These are phyloP conservation scores for Patella ulyssiponensis DNA, from an alignment of 2,888 invertebrate genomes.

Conservation along the genomic window DNA sequence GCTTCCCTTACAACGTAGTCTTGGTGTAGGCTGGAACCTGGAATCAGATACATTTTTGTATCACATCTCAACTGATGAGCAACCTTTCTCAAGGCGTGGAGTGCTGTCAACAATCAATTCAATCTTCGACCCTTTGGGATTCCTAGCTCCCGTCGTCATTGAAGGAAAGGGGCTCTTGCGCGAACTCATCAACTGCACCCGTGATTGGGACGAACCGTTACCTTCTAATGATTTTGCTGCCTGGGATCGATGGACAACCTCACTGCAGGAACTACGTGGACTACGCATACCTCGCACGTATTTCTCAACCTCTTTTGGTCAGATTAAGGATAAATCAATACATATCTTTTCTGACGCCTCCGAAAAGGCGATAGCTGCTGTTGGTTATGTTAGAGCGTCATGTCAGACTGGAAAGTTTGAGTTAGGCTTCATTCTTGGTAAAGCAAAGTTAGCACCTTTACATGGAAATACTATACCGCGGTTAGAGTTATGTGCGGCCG, in stretches of 20 bases:
- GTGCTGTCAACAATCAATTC: conserved; percentile 25
- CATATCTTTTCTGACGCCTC: conserved; percentile 37
- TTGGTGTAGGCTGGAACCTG: conserved; percentile 24
- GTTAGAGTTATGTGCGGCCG: conserved; percentile 27
- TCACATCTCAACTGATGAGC: background rate
- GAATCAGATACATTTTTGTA: conserved; percentile 16
- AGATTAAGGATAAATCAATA: background rate
- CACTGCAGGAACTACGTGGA: conserved; percentile 6
- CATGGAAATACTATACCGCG: conserved; percentile 25
- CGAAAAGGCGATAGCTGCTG: conserved; percentile 32
- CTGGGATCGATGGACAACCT: conserved; percentile 24
- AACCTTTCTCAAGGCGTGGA: conserved; percentile 21
- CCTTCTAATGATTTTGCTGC: no score
- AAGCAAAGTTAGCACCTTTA: conserved; percentile 24
- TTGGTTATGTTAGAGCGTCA: conserved; percentile 15
- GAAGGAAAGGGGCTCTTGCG: no score
- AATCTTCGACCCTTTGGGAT: conserved; percentile 27
- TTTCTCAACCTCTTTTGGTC: background rate
- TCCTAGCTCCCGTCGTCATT: no score
- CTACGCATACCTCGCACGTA: conserved; percentile 23
- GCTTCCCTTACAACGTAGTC: conserved; percentile 21
- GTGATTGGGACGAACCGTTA: no score
- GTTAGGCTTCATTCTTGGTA: conserved; percentile 17
- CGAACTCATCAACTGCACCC: no score
- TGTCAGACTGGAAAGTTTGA: background rate